A percentile compares a stretch with the other conserved stretches of the same genome.
Conservation (phyloP, 1,140 invertebrate species). For the Listronotus bonariensis region DNA sequence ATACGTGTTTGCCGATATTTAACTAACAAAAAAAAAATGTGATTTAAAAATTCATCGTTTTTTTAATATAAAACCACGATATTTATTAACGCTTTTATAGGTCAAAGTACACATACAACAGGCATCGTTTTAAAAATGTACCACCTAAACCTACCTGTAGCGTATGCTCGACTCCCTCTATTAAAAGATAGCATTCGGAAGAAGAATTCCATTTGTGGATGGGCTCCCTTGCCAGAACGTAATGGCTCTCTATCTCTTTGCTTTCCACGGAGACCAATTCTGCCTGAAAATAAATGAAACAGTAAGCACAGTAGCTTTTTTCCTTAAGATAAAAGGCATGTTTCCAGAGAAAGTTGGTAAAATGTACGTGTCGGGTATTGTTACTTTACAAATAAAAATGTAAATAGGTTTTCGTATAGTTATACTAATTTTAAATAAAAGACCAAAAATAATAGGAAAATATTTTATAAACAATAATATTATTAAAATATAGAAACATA, state of each 20-base stretch:
- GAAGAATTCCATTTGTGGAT: slow-evolving; percentile 68
- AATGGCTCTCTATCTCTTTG: slow-evolving; percentile 70
- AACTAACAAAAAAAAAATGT: no score
- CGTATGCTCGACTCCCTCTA: slow-evolving; percentile 66
- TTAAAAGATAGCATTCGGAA: slow-evolving; percentile 66
- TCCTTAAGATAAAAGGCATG: slow-evolving; percentile 12
- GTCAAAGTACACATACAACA: background rate
- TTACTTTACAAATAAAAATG: no score
- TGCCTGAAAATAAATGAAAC: slow-evolving; percentile 58
- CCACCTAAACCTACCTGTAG: slow-evolving; percentile 57
- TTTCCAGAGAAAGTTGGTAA: background rate
- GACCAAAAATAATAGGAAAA: no score
- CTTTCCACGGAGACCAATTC: slow-evolving; percentile 69
- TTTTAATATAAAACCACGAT: no score
- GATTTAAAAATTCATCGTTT: no score
- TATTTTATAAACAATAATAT: no score
- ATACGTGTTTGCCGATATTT: no score
- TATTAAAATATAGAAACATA: no score
- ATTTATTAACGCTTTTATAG: no score
- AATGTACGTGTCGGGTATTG: no score
- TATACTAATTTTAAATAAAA: no score
- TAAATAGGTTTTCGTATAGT: no score
- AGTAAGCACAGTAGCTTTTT: slow-evolving; percentile 9
- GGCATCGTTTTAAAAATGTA: background rate
- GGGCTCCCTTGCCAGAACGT: slow-evolving; percentile 66